Percentiles rank a stretch among this genome's conserved stretches.
Evolutionary conservation across 2,888 invertebrate genomes (phyloP).

Genomic region (Caenorhabditis sinica): DNA sequence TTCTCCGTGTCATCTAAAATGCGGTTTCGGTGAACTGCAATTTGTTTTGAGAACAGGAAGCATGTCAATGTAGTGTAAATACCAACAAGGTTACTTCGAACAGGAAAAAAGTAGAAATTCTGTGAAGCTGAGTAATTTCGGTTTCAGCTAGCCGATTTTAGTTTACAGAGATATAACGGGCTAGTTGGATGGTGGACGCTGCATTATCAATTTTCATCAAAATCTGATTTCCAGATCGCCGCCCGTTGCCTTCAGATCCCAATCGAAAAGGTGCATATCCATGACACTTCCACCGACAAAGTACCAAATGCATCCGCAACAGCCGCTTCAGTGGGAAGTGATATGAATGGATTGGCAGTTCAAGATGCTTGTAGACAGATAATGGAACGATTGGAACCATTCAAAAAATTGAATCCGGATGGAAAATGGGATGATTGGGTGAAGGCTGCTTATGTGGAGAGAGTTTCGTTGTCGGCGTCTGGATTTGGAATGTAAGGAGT

Average conservation of each 20-base stretch:
- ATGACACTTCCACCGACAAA: constrained; percentile 92
- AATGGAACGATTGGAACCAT: constrained; percentile 89
- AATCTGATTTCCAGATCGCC: constrained; percentile 70
- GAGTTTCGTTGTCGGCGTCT: constrained; percentile 90
- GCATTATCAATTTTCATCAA: not conserved
- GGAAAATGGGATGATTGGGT: constrained; percentile 93
- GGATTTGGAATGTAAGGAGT: constrained; percentile 88
- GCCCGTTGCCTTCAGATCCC: constrained; percentile 79
- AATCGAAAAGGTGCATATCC: constrained; percentile 84
- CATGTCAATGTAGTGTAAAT: too few relatives aligned
- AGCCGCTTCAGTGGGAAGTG: constrained; percentile 92
- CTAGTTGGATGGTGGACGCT: too few relatives aligned
- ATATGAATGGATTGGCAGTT: constrained; percentile 94
- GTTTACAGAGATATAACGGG: too few relatives aligned
- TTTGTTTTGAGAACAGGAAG: too few relatives aligned
- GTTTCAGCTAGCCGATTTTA: too few relatives aligned
- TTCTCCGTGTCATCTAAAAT: too few relatives aligned
- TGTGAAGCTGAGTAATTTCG: too few relatives aligned
- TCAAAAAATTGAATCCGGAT: constrained; percentile 89
- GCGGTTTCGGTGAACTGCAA: too few relatives aligned
- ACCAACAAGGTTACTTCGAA: too few relatives aligned
- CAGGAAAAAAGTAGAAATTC: too few relatives aligned
- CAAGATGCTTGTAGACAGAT: constrained; percentile 90
- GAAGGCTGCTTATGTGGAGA: constrained; percentile 88
- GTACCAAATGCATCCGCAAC: constrained; percentile 93